Evolutionary conservation across 1,140 invertebrate genomes (phyloP).

Genomic region (Anoplophora glabripennis): DNA sequence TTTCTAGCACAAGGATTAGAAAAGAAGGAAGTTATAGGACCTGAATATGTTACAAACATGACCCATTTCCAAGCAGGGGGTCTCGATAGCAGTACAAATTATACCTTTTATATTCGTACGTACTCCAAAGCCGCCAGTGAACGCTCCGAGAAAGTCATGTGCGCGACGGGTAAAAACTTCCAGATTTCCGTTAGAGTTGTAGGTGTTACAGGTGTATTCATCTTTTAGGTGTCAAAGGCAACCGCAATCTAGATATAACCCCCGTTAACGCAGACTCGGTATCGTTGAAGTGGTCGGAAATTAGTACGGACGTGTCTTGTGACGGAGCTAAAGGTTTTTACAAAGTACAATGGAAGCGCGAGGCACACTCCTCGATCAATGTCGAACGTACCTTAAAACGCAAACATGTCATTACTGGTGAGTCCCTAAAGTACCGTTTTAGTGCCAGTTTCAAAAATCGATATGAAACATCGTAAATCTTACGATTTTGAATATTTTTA

Average conservation of each 20-base stretch:
- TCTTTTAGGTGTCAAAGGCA: constrained; percentile 56
- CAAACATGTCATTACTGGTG: constrained; percentile 31
- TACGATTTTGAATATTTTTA: constrained; percentile 4
- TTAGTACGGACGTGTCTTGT: constrained; percentile 56
- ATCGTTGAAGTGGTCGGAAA: constrained; percentile 58
- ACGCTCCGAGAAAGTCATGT: constrained; percentile 59
- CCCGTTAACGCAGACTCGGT: constrained; percentile 55
- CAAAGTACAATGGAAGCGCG: constrained; percentile 60
- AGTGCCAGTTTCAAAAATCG: not conserved
- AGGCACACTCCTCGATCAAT: constrained; percentile 48
- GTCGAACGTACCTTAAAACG: constrained; percentile 18
- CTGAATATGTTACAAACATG: constrained; percentile 56
- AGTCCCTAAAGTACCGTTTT: constrained; percentile 11
- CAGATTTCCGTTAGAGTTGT: not conserved
- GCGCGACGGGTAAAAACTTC: constrained; percentile 58
- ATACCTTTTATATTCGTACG: constrained; percentile 63
- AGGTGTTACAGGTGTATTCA: not conserved
- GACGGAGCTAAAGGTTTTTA: constrained; percentile 58
- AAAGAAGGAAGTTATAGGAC: constrained; percentile 49
- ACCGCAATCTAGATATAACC: constrained; percentile 56
- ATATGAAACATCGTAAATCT: not conserved
- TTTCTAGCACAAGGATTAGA: constrained; percentile 23
- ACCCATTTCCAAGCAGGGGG: constrained; percentile 55
- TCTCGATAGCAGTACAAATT: constrained; percentile 64
- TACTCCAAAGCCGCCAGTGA: constrained; percentile 62